These are phyloP conservation scores for Pediacus dermestoides DNA, from an alignment of 2,888 invertebrate species.

Conservation along the genomic window DNA sequence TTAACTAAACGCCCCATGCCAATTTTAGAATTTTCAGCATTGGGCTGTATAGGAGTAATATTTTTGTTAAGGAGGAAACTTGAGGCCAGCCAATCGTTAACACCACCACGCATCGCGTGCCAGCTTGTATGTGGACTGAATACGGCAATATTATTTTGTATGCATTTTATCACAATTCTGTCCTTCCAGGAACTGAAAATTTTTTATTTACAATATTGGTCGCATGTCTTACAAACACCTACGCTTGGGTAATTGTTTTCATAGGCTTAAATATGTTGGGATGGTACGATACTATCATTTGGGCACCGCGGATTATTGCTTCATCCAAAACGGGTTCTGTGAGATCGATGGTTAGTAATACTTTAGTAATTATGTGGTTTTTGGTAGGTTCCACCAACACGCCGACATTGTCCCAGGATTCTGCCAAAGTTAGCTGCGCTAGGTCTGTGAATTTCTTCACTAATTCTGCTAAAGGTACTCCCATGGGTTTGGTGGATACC, in stretches of 20 bases:
- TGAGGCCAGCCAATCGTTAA: slow-evolving; percentile 89
- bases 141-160: slow-evolving; percentile 80
- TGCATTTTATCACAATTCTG: slow-evolving; percentile 71
- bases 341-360: slow-evolving; percentile 88
- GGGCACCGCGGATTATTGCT: slow-evolving; percentile 63
- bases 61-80: slow-evolving; percentile 55
- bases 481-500: too few relatives aligned
- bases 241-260: slow-evolving; percentile 78
- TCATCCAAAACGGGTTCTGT: slow-evolving; percentile 84
- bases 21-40: slow-evolving; percentile 46
- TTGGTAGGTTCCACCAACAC: slow-evolving; percentile 75
- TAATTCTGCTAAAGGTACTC: slow-evolving; percentile 21
- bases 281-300: slow-evolving; percentile 90
- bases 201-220: too few relatives aligned
- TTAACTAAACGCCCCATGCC: slow-evolving; percentile 58
- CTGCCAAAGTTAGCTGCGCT: slow-evolving; percentile 70
- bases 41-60: slow-evolving; percentile 32
- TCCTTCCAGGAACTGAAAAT: slow-evolving; percentile 73
- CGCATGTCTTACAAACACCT: too few relatives aligned
- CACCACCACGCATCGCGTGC: slow-evolving; percentile 79
- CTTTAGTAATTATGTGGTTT: slow-evolving; percentile 55
- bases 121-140: slow-evolving; percentile 93
- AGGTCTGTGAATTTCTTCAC: slow-evolving; percentile 61
- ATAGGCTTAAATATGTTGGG: slow-evolving; percentile 90
- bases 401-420: slow-evolving; percentile 94